Evolutionary conservation across 2,113 vertebrate genomes (phyloP).

Genomic region (Eretmodus cyanostictus): DNA sequence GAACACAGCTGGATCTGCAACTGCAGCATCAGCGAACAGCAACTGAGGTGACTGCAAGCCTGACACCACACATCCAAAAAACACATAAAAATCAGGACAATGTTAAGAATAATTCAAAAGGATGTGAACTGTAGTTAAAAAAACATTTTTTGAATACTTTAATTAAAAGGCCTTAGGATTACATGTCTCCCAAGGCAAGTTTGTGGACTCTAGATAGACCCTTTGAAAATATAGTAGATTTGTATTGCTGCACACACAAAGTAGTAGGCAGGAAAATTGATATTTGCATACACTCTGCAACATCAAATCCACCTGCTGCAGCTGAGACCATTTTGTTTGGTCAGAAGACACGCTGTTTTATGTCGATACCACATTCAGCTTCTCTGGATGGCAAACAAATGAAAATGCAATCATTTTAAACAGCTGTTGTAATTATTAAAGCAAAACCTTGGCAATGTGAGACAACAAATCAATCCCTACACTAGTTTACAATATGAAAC

Average conservation of each 20-base stretch:
- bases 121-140: neutral
- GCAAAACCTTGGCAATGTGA: neutral
- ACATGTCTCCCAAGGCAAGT: neutral
- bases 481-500: slow-evolving; percentile 22
- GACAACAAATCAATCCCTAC: slow-evolving; percentile 20
- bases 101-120: neutral
- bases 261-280: slow-evolving; percentile 1
- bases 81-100: neutral
- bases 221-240: neutral
- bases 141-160: neutral
- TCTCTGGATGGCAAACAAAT: neutral
- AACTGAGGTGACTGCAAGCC: slow-evolving; percentile 1
- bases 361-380: neutral
- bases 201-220: neutral
- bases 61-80: neutral
- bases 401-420: neutral
- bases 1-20: slow-evolving; percentile 36
- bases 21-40: slow-evolving; percentile 29
- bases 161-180: neutral
- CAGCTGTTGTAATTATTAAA: neutral
- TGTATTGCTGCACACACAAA: neutral
- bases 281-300: slow-evolving; percentile 7
- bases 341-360: neutral
- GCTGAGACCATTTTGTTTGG: neutral
- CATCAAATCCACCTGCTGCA: slow-evolving; percentile 26